These are phyloP conservation scores for Hyppa rectilinea DNA, from an alignment of 2,888 invertebrate species.

Conservation along the genomic window DNA sequence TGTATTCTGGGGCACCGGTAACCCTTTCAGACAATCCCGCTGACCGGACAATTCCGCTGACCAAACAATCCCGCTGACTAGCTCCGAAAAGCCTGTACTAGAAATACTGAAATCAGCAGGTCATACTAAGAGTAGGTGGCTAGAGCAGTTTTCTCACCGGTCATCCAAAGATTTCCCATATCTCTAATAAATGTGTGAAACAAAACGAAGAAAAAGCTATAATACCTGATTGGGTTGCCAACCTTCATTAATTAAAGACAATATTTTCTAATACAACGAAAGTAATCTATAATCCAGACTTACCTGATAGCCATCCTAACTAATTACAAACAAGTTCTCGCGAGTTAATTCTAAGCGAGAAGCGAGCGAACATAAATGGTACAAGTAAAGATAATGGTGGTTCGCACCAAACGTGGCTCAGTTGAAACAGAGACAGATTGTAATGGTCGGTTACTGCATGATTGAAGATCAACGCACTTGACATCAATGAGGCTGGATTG, in stretches of 20 bases:
- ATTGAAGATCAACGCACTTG: constrained; percentile 62
- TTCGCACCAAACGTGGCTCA: constrained; percentile 66
- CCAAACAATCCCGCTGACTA: no score
- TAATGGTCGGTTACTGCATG: constrained; percentile 65
- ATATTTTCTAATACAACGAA: constrained; percentile 51
- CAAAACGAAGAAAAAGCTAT: constrained; percentile 40
- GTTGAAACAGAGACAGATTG: constrained; percentile 71
- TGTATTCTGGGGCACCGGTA: no score
- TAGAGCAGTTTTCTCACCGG: neutral
- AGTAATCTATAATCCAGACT: constrained; percentile 47
- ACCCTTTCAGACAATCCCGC: no score
- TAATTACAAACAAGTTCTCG: constrained; percentile 48
- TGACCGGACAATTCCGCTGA: no score
- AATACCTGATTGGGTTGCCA: constrained; percentile 18
- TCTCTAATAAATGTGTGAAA: constrained; percentile 7
- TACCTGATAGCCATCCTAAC: constrained; percentile 54
- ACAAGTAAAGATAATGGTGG: constrained; percentile 64
- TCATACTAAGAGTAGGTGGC: neutral
- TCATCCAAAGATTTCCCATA: neutral
- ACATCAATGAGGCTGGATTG: constrained; percentile 64
- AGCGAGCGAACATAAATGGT: constrained; percentile 53
- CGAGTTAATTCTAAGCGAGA: constrained; percentile 41
- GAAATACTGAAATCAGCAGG: neutral
- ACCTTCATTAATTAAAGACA: constrained; percentile 48
- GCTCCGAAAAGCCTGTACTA: neutral